Base-by-base conservation (phyloP, 2,113 vertebrate species). In the Crotalus horridus region DNA sequence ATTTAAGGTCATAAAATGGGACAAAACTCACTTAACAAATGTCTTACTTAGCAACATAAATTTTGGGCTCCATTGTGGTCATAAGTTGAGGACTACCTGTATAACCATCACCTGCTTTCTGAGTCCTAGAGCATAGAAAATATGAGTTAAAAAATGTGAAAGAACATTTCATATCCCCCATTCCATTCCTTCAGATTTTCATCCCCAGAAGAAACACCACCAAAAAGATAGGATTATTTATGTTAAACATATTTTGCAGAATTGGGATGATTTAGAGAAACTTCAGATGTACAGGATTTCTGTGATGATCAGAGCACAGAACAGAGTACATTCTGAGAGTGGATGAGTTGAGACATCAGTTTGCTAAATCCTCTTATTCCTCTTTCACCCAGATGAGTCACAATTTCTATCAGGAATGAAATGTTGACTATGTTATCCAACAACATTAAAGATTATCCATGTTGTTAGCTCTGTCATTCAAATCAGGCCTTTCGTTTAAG, bases 381-480 rank as follows among this genome's bases (percentile, higher is more conserved):
- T 69, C 55, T 95, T 96, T 95, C 92, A 88, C 95, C 39, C 90
- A 89, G 93, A 81, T 51, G 87, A 74, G 91, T 89, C 89, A 88
- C 61, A 0, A 0, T 88, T 61, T 81, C 12, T 0, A 39, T 85
- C 85, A 64, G 95, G 93, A 96, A 96, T 94, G 95, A 96, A 89
- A 94, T 93, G 54, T 89, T 93, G 92, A 94, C 93, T 93, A 74
- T 94, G 95, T 96, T 96, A 96, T 94, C 85, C 88, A 97, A 96
- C 92, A 94, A 94, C 94, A 94, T 95, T 96, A 96, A 91, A 95
- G 94, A 96, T 96, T 96, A 95, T 87, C 94, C 0, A 0, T 85
- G 20, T 51, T 1, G 48, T 51, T 51, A 9, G 48, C 51, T 93
- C 93, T 92, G 91, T 46, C 39, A 88, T 74, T 92, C 69, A 43